These are phyloP conservation scores for Drosophila fulvimacula DNA, from an alignment of 2,888 invertebrate genomes.

Conservation along the genomic window DNA sequence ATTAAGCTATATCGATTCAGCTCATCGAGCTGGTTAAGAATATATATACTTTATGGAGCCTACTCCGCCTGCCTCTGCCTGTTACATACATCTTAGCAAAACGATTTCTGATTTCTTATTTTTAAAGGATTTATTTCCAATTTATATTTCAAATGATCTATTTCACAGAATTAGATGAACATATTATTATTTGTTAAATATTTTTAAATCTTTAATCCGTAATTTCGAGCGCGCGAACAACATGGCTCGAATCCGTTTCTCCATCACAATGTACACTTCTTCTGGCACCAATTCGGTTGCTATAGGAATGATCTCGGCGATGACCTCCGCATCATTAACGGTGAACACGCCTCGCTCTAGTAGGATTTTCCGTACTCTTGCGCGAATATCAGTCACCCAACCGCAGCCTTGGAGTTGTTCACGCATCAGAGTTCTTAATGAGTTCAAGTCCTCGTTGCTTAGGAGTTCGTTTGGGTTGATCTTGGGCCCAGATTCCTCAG, in stretches of 20 bases:
- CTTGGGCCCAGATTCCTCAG: background rate
- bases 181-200: background rate
- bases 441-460: background rate
- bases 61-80: no score
- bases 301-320: background rate
- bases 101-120: no score
- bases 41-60: no score
- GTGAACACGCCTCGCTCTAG: background rate
- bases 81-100: no score
- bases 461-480: background rate
- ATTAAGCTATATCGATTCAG: no score
- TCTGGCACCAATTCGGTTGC: background rate
- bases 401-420: background rate
- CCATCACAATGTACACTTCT: background rate
- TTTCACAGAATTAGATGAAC: background rate
- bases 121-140: no score
- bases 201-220: background rate
- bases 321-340: background rate
- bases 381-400: background rate
- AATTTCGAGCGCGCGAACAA: background rate
- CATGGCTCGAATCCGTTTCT: background rate
- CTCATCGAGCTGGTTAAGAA: no score
- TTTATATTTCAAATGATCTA: background rate
- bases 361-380: background rate
- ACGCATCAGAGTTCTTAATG: background rate